Evolutionary conservation across 2,113 vertebrate genomes (phyloP).

Genomic region (Alouatta palliata): DNA sequence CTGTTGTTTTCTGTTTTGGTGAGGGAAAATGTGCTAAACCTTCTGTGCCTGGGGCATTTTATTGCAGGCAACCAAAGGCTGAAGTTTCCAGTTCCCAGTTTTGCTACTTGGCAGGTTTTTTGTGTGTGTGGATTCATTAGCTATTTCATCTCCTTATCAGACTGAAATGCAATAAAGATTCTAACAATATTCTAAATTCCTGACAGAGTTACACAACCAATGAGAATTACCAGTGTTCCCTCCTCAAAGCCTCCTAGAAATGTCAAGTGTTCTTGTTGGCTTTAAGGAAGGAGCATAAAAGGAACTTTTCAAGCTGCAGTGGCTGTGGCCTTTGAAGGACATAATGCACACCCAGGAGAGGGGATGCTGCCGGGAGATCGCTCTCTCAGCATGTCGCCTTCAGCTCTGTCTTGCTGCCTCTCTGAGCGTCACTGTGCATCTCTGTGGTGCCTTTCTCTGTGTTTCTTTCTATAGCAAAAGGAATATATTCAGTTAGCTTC

Average conservation of each 20-base stretch:
- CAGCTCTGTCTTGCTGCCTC: background rate
- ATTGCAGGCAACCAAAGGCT: background rate
- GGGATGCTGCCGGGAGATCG: accelerated
- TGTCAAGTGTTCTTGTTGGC: constrained; percentile 48
- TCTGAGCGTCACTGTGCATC: background rate
- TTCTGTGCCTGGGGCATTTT: background rate
- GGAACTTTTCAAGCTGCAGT: background rate
- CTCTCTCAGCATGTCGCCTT: accelerated
- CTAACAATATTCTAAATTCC: constrained; percentile 14
- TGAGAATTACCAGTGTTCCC: background rate
- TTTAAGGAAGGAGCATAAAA: background rate
- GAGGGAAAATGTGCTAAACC: background rate
- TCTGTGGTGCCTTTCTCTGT: background rate
- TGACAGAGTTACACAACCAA: background rate
- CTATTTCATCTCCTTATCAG: background rate
- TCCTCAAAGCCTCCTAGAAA: constrained; percentile 21
- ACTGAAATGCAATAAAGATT: background rate
- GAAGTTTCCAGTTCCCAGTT: background rate
- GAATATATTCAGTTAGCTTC: background rate
- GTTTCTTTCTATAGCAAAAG: background rate
- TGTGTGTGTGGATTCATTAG: background rate
- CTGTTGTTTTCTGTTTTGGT: background rate
- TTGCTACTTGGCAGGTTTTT: background rate
- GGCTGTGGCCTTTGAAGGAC: background rate
- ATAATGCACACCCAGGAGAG: background rate